These are phyloP conservation scores for Chrysina gloriosa DNA, from an alignment of 2,888 invertebrate genomes.

Conservation along the genomic window DNA sequence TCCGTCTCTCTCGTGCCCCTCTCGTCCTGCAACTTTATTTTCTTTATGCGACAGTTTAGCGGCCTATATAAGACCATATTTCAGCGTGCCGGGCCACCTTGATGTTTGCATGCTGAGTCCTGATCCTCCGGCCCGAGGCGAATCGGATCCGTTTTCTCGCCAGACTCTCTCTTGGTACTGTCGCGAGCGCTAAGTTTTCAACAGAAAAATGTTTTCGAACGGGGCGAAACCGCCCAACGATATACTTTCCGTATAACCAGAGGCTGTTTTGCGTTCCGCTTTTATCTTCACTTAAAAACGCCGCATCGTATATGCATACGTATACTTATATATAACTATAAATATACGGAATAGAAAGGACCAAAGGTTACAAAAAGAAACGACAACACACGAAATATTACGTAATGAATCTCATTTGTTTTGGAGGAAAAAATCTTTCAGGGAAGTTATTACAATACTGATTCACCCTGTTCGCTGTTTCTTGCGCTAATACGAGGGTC, in stretches of 20 bases:
- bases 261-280: constrained; percentile 52
- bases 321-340: constrained; percentile 1
- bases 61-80: constrained; percentile 58
- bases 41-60: constrained; percentile 57
- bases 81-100: constrained; percentile 58
- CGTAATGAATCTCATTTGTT: not conserved
- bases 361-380: not conserved
- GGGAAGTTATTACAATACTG: no score
- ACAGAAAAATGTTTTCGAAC: constrained; percentile 58
- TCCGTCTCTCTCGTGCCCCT: not conserved
- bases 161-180: constrained; percentile 54
- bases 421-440: no score
- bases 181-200: constrained; percentile 56
- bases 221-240: constrained; percentile 52
- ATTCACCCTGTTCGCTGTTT: no score
- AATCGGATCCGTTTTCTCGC: constrained; percentile 49
- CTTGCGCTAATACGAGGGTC: no score
- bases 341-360: not conserved
- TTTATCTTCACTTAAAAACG: constrained; percentile 54
- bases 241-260: constrained; percentile 55
- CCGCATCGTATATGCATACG: constrained; percentile 1
- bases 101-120: constrained; percentile 54
- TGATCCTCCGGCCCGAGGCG: constrained; percentile 52
- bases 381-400: not conserved
- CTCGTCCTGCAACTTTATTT: constrained; percentile 54